A percentile compares a stretch with the other conserved stretches of the same genome.
phyloP scores from a whole-genome alignment of 2,113 vertebrate species.

The Kryptolebias marmoratus region DNA sequence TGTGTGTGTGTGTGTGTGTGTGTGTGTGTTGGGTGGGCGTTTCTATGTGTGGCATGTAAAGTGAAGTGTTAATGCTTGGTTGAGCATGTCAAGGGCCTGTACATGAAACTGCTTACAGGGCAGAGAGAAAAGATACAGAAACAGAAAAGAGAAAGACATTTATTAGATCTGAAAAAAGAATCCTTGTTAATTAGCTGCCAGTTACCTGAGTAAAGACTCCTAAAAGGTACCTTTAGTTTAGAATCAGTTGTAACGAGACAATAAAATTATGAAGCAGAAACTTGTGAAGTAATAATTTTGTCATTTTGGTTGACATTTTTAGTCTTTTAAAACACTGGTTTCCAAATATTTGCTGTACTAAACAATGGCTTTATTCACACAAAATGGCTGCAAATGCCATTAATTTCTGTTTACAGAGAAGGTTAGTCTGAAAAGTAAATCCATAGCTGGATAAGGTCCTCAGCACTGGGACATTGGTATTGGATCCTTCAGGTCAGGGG shows the following conservation, averaged over 20 bases:
- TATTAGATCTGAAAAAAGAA: slow-evolving; percentile 2
- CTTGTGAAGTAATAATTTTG: too few species aligned
- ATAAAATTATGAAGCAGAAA: too few species aligned
- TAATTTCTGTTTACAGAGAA: background rate
- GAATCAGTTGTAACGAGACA: background rate
- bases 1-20: slow-evolving; percentile 16
- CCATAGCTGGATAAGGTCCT: background rate
- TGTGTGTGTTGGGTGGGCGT: slow-evolving; percentile 6
- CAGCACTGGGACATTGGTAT: too few species aligned
- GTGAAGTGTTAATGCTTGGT: slow-evolving; percentile 55
- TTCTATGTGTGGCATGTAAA: slow-evolving; percentile 44
- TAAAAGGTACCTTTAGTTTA: background rate
- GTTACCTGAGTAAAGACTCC: background rate
- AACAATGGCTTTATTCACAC: background rate
- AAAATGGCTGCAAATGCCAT: background rate
- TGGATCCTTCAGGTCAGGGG: background rate
- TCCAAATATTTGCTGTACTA: too few species aligned
- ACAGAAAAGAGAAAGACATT: background rate
- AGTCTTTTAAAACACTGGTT: too few species aligned
- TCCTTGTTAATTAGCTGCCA: background rate
- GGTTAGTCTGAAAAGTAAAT: background rate
- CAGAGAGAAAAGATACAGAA: slow-evolving; percentile 11
- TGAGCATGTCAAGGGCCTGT: slow-evolving; percentile 52
- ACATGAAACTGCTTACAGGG: slow-evolving; percentile 37
- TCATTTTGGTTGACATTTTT: too few species aligned